Conservation (phyloP, 1,140 invertebrate species). For the Temnothorax curvispinosus region DNA sequence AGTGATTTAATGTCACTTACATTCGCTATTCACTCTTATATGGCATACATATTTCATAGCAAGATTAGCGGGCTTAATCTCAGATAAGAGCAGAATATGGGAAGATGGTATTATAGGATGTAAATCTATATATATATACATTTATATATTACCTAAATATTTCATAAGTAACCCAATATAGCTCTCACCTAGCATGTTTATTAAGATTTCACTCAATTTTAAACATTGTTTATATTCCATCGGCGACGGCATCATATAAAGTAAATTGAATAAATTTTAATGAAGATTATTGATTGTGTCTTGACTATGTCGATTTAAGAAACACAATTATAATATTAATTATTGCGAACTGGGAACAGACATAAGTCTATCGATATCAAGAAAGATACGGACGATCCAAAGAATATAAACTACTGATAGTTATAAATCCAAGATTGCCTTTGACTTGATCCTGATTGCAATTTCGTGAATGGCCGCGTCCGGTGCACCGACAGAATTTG, state of each 20-base stretch:
- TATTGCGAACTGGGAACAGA: background rate
- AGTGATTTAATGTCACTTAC: conserved; percentile 58
- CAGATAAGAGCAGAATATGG: conserved; percentile 42
- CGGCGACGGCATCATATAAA: background rate
- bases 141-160: conserved; percentile 19
- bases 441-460: conserved; percentile 16
- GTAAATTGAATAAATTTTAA: background rate
- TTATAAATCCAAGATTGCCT: background rate
- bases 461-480: conserved; percentile 5
- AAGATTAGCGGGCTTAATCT: conserved; percentile 51
- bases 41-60: conserved; percentile 45
- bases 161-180: conserved; percentile 17
- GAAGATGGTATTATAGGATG: conserved; percentile 32
- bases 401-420: background rate
- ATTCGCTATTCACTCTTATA: conserved; percentile 46
- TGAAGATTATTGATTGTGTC: background rate
- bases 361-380: background rate
- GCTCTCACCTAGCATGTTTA: conserved; percentile 2
- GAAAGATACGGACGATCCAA: background rate
- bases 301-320: background rate
- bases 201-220: background rate
- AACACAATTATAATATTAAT: background rate
- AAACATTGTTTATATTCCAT: background rate
- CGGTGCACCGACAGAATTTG: conserved; percentile 36
- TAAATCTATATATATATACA: background rate